Conservation (phyloP, 2,888 invertebrate species). For the Carcina quercana region DNA sequence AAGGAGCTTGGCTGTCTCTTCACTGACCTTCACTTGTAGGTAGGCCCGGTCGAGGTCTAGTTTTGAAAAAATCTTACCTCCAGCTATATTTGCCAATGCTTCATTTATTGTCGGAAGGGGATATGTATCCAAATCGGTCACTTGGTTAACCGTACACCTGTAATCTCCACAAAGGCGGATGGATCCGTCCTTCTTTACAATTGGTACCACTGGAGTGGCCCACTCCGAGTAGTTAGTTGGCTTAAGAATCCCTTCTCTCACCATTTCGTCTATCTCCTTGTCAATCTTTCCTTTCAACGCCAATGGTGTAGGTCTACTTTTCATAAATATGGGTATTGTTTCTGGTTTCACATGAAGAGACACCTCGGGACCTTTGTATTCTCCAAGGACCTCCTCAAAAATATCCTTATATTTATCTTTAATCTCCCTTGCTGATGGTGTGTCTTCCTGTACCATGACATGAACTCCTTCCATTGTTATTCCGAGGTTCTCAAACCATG, state of each 20-base stretch:
- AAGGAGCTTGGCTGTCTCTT: too few relatives aligned
- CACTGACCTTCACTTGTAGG: not conserved
- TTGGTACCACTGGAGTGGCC: constrained; percentile 22
- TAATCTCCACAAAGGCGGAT: constrained; percentile 22
- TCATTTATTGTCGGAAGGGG: not conserved
- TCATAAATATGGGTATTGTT: too few relatives aligned
- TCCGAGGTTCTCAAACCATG: too few relatives aligned
- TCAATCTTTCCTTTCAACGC: not conserved
- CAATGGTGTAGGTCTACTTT: constrained; percentile 4
- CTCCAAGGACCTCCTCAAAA: too few relatives aligned
- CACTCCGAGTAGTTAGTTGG: constrained; percentile 3
- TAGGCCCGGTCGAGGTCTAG: not conserved
- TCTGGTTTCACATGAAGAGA: too few relatives aligned
- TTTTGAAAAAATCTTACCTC: not conserved
- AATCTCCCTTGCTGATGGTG: too few relatives aligned
- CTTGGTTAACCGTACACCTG: constrained; percentile 20
- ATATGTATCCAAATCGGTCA: not conserved
- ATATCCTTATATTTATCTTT: too few relatives aligned
- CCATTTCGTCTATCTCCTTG: constrained; percentile 3
- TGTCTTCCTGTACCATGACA: too few relatives aligned
- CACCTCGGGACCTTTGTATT: too few relatives aligned
- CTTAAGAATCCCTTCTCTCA: constrained; percentile 2
- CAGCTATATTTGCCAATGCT: not conserved
- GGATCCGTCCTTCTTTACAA: constrained; percentile 14
- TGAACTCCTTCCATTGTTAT: too few relatives aligned